Base-by-base conservation (phyloP, 2,797 vertebrate species). In the Hoplostethus atlanticus region DNA sequence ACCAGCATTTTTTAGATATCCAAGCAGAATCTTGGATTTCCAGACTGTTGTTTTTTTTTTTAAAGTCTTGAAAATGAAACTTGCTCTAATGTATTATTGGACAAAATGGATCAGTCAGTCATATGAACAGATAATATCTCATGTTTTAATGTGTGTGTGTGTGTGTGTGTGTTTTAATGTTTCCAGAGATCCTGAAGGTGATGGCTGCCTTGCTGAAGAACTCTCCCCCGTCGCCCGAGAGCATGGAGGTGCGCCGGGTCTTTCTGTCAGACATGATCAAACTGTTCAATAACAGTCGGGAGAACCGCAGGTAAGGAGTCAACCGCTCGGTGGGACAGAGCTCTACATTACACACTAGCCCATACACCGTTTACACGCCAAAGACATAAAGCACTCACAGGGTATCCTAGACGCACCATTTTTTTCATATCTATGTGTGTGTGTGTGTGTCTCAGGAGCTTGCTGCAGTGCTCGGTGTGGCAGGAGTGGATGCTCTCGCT, bases 221-320 rank as follows among this genome's bases (percentile, higher is more conserved):
- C 89, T 95, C 96, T 71, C 92, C 94, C 5, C 89, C 91, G 31
- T 94, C 94, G 58, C 90, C 95, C 3, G 98, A 98, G 90, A 95
- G 89, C 76, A 95, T 99, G 95, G 98, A 99, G 88, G 96, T 99
- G 83, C 96, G 95, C 48, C 84, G 96, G 87, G 94, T 97, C 57
- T 99, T 99, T 77, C 96, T 99, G 77, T 99, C 98, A 1, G 98
- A 99, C 91, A 98, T 99, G 98, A 99, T 99, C 94, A 99, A 99
- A 94, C 95, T 99, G 90, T 99, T 99, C 93, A 99, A 98, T 93
- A 99, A 97, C 94, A 99, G 96, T 91, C 91, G 97, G 90, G 98
- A 99, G 88, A 99, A 99, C 85, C 95, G 98, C 91, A 97, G 98
- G 98, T 99, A 90, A 90, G 76, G 71, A 25, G 16, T 3, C 34